Evolutionary conservation across 2,113 vertebrate species (phyloP).

Genomic region (Serinus canaria): DNA sequence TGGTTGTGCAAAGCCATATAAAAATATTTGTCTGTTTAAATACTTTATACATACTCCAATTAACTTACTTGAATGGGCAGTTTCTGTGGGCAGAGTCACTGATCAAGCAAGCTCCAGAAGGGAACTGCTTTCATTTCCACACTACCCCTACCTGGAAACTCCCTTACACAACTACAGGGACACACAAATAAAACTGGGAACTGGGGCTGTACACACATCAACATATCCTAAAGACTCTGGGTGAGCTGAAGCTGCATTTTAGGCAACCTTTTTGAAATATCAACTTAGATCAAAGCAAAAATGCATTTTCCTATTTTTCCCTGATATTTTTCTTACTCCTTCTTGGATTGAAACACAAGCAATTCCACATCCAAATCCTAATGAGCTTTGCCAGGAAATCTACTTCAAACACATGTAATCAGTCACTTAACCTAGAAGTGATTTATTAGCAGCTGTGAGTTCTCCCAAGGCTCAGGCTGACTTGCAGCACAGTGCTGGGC

Average conservation of each 20-base stretch:
- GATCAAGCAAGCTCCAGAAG: not conserved
- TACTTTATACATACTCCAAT: not conserved
- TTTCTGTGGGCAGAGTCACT: not conserved
- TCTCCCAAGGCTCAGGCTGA: not conserved
- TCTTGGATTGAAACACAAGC: not conserved
- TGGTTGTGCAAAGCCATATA: not conserved
- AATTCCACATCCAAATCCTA: not conserved
- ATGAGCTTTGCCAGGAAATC: not conserved
- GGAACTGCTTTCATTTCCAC: not conserved
- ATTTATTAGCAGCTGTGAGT: not conserved
- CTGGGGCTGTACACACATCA: not conserved
- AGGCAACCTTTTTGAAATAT: not conserved
- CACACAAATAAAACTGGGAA: not conserved
- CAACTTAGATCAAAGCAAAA: not conserved
- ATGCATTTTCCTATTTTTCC: not conserved
- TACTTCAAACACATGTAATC: not conserved
- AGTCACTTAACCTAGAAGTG: slow-evolving; percentile 10
- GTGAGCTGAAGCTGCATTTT: not conserved
- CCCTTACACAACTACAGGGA: not conserved
- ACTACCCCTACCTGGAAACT: not conserved
- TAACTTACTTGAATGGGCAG: not conserved
- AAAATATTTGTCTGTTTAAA: not conserved
- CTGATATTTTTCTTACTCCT: not conserved
- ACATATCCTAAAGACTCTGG: not conserved
- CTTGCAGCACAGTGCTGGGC: not conserved